phyloP scores from a whole-genome alignment of 1,140 invertebrate genomes.

The Ctenoplectra terminalis region DNA sequence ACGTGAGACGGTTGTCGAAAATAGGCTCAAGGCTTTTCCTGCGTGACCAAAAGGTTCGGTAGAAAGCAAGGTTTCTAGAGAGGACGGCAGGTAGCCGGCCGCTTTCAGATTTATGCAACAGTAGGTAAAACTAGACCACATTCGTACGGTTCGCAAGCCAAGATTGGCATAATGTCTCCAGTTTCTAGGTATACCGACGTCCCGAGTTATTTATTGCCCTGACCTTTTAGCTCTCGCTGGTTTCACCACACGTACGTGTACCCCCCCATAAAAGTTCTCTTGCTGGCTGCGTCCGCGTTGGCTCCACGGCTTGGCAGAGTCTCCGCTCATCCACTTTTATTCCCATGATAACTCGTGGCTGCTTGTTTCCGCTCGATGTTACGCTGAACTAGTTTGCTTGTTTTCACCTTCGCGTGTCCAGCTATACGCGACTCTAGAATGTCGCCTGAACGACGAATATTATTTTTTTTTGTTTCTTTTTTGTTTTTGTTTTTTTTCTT shows the following conservation, averaged over 20 bases:
- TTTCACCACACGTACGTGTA: constrained; percentile 73
- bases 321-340: constrained; percentile 61
- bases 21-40: constrained; percentile 53
- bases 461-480: too few relatives aligned
- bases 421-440: background rate
- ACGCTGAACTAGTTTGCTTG: background rate
- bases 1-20: constrained; percentile 53
- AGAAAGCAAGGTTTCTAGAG: constrained; percentile 68
- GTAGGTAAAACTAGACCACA: constrained; percentile 77
- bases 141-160: constrained; percentile 70
- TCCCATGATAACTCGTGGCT: constrained; percentile 47
- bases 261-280: constrained; percentile 76
- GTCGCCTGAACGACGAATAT: too few relatives aligned
- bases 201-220: constrained; percentile 80
- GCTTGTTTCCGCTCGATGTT: constrained; percentile 7
- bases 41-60: constrained; percentile 42
- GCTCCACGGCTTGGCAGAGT: constrained; percentile 37
- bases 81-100: constrained; percentile 66
- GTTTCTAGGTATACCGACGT: constrained; percentile 73
- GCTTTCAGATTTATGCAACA: constrained; percentile 77
- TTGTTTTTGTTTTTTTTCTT: background rate
- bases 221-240: constrained; percentile 77
- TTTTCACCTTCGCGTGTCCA: background rate
- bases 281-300: constrained; percentile 41
- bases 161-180: constrained; percentile 76